Conservation (phyloP, 2,797 vertebrate genomes). For the Myotis findleyi region DNA sequence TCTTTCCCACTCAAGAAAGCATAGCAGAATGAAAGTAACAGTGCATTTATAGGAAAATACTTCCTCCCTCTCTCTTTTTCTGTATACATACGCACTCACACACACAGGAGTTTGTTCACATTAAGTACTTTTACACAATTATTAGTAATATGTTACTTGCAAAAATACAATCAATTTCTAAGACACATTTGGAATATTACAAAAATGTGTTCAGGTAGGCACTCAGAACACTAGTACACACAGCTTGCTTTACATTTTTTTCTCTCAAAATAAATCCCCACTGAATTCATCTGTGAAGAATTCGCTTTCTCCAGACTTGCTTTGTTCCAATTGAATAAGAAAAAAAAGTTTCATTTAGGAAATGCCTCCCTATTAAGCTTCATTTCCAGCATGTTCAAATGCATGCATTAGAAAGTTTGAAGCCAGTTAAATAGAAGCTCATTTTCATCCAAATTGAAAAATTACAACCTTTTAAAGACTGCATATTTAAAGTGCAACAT, state of each 20-base stretch:
- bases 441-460: conserved; percentile 16
- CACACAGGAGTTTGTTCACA: not conserved
- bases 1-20: not conserved
- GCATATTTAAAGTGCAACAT: conserved; percentile 55
- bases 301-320: not conserved
- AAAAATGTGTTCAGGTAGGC: not conserved
- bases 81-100: not conserved
- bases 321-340: conserved; percentile 13
- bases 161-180: not conserved
- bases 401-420: not conserved
- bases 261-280: conserved; percentile 23
- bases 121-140: not conserved
- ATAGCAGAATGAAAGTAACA: not conserved
- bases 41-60: not conserved
- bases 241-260: not conserved
- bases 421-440: not conserved
- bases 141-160: conserved; percentile 22
- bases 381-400: conserved; percentile 1
- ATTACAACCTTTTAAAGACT: not conserved
- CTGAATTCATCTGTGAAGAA: conserved; percentile 55
- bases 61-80: not conserved
- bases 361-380: not conserved
- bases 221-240: not conserved
- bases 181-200: not conserved
- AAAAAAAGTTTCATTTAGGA: conserved; percentile 2